phyloP scores from a whole-genome alignment of 2,888 invertebrate genomes.

The Suillia variegata region DNA sequence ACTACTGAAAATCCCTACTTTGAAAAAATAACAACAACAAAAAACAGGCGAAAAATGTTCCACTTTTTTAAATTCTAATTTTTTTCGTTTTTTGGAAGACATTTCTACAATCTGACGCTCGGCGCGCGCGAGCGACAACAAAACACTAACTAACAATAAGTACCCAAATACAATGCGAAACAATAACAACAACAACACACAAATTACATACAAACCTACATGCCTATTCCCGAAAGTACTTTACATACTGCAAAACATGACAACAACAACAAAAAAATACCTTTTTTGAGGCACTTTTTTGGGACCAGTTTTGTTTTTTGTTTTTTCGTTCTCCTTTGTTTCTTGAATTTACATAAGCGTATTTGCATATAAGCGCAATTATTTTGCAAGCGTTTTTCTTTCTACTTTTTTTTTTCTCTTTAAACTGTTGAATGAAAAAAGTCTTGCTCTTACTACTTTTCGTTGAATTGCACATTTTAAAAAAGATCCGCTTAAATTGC shows the following conservation, averaged over 20 bases:
- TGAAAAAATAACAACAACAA: slow-evolving; percentile 4
- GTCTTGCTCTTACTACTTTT: too few species aligned
- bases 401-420: neutral
- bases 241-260: neutral
- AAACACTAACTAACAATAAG: neutral
- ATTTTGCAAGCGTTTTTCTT: neutral
- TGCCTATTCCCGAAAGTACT: neutral
- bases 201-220: neutral
- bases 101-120: slow-evolving; percentile 12
- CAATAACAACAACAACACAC: neutral
- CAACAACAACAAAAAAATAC: too few species aligned
- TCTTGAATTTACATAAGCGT: too few species aligned
- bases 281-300: neutral
- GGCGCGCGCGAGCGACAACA: slow-evolving; percentile 1
- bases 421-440: too few species aligned
- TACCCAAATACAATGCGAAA: too few species aligned
- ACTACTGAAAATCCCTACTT: neutral
- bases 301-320: neutral
- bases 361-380: slow-evolving; percentile 6
- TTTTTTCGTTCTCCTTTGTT: neutral
- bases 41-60: neutral
- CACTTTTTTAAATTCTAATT: too few species aligned
- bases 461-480: too few species aligned
- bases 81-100: too few species aligned
- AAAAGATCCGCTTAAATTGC: too few species aligned